These are phyloP conservation scores for Drosophila pandora DNA, from an alignment of 1,140 invertebrate genomes.

Conservation along the genomic window DNA sequence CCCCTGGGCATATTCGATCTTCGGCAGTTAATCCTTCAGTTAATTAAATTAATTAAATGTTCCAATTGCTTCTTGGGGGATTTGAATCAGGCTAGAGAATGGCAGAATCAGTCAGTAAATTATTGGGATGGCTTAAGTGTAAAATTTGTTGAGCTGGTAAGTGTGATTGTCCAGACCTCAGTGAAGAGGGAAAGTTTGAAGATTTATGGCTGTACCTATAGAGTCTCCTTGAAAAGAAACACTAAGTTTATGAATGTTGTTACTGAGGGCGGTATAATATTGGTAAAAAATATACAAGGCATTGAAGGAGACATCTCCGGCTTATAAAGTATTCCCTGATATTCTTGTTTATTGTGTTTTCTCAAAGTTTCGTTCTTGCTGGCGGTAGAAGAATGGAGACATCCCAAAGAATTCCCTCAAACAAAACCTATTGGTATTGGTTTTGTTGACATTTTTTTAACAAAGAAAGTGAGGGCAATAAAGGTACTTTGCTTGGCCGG, in stretches of 20 bases:
- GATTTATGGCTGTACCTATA: too few relatives aligned
- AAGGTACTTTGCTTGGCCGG: conserved; percentile 18
- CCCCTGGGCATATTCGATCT: conserved; percentile 53
- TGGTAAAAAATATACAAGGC: too few relatives aligned
- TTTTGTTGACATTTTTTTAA: not conserved
- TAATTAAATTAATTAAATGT: conserved; percentile 81
- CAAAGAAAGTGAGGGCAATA: conserved; percentile 17
- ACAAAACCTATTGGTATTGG: not conserved
- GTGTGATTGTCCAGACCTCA: not conserved
- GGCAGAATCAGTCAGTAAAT: conserved; percentile 13
- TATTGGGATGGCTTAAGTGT: conserved; percentile 43
- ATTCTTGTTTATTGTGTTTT: too few relatives aligned
- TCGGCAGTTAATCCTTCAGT: conserved; percentile 66
- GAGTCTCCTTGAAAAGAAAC: too few relatives aligned
- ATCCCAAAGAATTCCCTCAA: not conserved
- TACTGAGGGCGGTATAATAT: too few relatives aligned
- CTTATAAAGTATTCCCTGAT: too few relatives aligned
- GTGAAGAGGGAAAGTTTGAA: not conserved
- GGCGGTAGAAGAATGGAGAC: not conserved
- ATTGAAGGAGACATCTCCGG: too few relatives aligned
- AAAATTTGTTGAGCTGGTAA: conserved; percentile 17
- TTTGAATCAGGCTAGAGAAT: conserved; percentile 40
- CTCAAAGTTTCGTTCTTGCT: not conserved
- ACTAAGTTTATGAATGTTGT: too few relatives aligned
- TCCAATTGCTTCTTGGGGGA: conserved; percentile 59